Evolutionary conservation across 2,797 vertebrate genomes (phyloP).

Genomic region (Scleropages formosus): DNA sequence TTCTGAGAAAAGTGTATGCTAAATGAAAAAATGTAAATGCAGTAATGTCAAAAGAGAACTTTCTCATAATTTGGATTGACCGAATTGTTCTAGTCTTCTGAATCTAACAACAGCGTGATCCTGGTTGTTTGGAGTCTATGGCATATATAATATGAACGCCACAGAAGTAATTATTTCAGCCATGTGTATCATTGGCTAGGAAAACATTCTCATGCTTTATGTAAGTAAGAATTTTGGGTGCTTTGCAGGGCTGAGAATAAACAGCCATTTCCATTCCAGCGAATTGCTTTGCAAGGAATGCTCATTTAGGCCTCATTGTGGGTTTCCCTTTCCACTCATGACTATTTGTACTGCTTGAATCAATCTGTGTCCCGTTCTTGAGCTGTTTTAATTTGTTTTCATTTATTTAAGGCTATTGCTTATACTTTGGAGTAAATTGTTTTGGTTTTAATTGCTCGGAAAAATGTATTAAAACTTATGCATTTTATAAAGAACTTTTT

Average conservation of each 20-base stretch:
- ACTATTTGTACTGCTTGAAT: conserved; percentile 34
- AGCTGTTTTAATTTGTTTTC: conserved; percentile 31
- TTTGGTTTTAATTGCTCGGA: neutral
- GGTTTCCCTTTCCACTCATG: conserved; percentile 35
- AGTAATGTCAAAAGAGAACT: too few relatives aligned
- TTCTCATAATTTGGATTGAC: too few relatives aligned
- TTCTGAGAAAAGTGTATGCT: too few relatives aligned
- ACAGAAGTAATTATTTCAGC: conserved; percentile 46
- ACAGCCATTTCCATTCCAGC: conserved; percentile 47
- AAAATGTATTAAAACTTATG: neutral
- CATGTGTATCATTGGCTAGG: conserved; percentile 43
- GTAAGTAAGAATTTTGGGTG: conserved; percentile 47
- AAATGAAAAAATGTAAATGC: too few relatives aligned
- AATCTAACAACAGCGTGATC: neutral
- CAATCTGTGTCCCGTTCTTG: conserved; percentile 10
- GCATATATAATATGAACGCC: neutral
- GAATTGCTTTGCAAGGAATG: conserved; percentile 36
- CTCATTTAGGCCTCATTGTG: conserved; percentile 38
- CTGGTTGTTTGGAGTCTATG: neutral
- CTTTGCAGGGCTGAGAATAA: conserved; percentile 46
- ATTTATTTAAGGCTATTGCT: conserved; percentile 33
- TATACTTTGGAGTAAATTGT: neutral
- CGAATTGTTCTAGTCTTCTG: too few relatives aligned
- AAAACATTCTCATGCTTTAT: conserved; percentile 42
- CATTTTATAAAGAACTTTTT: neutral